phyloP scores from a whole-genome alignment of 2,113 vertebrate species.

The Indicator maculatus region DNA sequence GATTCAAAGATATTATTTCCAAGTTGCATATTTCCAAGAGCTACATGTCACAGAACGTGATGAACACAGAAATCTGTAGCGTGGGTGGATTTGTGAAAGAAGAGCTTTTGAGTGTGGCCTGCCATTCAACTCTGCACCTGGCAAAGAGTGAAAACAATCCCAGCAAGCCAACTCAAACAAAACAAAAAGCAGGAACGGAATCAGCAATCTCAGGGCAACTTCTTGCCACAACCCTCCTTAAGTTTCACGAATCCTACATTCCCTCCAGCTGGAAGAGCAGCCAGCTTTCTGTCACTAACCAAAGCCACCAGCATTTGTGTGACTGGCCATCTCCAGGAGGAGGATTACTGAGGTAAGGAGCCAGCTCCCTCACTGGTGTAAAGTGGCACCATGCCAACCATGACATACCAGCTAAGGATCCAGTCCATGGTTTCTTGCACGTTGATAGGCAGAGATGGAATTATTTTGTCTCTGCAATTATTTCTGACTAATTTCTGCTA shows the following conservation, averaged over 20 bases:
- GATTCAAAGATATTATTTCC: conserved; percentile 54
- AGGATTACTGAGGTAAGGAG: neutral
- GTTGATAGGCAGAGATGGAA: neutral
- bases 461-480: conserved; percentile 31
- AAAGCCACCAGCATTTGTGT: neutral
- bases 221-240: conserved; percentile 51
- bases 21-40: conserved; percentile 56
- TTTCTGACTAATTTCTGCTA: conserved; percentile 40
- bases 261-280: conserved; percentile 16
- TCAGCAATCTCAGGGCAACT: conserved; percentile 69
- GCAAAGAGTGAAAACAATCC: conserved; percentile 68
- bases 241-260: conserved; percentile 53
- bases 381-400: neutral
- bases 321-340: neutral
- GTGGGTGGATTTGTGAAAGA: conserved; percentile 74
- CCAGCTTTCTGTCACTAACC: conserved; percentile 64
- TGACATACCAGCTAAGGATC: conserved; percentile 1
- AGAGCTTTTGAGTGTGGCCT: conserved; percentile 71
- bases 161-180: conserved; percentile 65
- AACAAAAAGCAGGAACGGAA: conserved; percentile 65
- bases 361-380: neutral
- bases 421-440: neutral
- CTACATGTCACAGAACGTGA: conserved; percentile 68
- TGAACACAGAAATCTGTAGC: conserved; percentile 64
- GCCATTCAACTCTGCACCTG: conserved; percentile 75